phyloP scores from a whole-genome alignment of 2,797 vertebrate species.

The Pagetopsis macropterus region DNA sequence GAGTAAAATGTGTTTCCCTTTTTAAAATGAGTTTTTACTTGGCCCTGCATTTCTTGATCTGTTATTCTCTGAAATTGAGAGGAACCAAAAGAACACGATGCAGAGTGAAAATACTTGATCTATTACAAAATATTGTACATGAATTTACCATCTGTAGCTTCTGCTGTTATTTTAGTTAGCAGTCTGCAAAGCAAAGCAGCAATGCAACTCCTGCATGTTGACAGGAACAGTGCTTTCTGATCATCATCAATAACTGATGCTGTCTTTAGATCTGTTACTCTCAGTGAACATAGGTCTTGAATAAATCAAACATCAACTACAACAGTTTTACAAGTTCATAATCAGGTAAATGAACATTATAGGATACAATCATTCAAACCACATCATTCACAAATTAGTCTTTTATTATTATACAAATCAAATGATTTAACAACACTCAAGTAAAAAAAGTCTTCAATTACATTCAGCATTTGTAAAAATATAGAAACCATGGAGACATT shows the following conservation, averaged over 20 bases:
- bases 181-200: neutral
- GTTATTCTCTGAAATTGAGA: neutral
- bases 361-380: neutral
- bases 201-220: neutral
- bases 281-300: neutral
- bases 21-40: neutral
- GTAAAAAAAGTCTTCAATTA: conserved; percentile 24
- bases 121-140: neutral
- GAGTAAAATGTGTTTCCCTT: neutral
- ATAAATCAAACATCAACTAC: neutral
- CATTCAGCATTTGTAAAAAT: conserved; percentile 29
- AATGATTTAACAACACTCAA: conserved; percentile 34
- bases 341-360: neutral
- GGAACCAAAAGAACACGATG: neutral
- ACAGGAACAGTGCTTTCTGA: no score
- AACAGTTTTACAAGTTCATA: neutral
- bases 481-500: conserved; percentile 16
- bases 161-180: neutral
- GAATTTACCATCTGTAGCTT: neutral
- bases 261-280: no score
- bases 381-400: conserved; percentile 12
- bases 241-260: no score
- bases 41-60: neutral
- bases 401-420: conserved; percentile 51
- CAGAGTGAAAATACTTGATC: neutral